Percentiles rank a stretch among this genome's conserved stretches.
Conservation (phyloP, 2,888 invertebrate species). For the Craniophora ligustri region DNA sequence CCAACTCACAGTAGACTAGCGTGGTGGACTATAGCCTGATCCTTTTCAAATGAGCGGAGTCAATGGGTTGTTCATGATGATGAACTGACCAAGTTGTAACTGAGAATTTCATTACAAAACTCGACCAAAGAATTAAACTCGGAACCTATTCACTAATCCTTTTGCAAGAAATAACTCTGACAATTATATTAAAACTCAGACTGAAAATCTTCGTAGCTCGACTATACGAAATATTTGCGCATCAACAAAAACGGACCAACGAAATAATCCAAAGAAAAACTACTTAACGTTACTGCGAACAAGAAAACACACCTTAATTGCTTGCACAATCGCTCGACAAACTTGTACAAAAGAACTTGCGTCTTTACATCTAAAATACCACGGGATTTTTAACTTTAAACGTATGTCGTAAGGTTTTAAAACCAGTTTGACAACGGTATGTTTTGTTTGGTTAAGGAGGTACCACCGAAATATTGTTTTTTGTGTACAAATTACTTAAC, state of each 20-base stretch:
- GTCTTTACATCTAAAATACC: background rate
- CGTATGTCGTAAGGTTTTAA: fast-evolving
- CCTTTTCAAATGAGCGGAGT: no score
- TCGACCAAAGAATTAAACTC: no score
- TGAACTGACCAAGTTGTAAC: no score
- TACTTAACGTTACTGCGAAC: slow-evolving; percentile 45
- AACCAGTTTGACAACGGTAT: background rate
- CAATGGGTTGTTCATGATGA: no score
- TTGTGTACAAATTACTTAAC: slow-evolving; percentile 40
- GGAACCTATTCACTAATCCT: no score
- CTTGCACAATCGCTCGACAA: slow-evolving; percentile 29
- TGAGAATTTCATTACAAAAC: no score
- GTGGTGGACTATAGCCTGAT: no score
- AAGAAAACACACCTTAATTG: slow-evolving; percentile 52
- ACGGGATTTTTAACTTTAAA: slow-evolving; percentile 15
- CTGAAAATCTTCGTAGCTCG: slow-evolving; percentile 21
- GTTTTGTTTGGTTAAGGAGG: slow-evolving; percentile 11
- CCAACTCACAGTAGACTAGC: no score
- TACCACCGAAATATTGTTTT: slow-evolving; percentile 48
- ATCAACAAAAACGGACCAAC: slow-evolving; percentile 46
- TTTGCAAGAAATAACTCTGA: no score
- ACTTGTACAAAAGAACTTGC: background rate
- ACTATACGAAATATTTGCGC: slow-evolving; percentile 45
- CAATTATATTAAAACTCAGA: background rate
- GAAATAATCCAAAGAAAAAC: slow-evolving; percentile 54